A percentile compares a stretch with the other conserved stretches of the same genome.
These are phyloP conservation scores for Sabellastarte sp. DNA, from an alignment of 2,888 invertebrate genomes.

Conservation along the genomic window DNA sequence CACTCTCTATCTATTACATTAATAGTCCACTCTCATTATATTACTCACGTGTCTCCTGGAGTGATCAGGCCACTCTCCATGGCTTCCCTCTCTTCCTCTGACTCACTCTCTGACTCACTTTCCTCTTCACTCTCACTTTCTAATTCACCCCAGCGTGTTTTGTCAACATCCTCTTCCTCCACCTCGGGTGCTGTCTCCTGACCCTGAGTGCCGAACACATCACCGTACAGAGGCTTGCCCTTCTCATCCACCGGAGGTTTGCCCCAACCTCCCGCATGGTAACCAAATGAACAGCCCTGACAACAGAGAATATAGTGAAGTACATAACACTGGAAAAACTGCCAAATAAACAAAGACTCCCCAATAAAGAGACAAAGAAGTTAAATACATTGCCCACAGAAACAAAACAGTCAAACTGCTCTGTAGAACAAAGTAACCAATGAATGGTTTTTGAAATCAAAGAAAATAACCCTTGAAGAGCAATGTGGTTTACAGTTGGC, in stretches of 20 bases:
- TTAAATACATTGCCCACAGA: no score
- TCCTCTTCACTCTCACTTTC: conserved; percentile 80
- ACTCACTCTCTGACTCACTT: conserved; percentile 44
- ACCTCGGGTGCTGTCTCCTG: conserved; percentile 54
- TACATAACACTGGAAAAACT: no score
- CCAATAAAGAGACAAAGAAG: no score
- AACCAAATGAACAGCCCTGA: conserved; percentile 89
- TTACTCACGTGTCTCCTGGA: conserved; percentile 73
- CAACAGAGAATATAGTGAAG: no score
- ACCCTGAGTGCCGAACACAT: conserved; percentile 83
- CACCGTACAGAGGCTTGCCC: conserved; percentile 96
- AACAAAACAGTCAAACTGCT: no score
- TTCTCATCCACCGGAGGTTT: conserved; percentile 99
- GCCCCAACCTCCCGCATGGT: conserved; percentile 98
- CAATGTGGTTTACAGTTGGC: no score
- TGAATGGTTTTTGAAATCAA: no score
- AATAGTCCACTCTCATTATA: no score
- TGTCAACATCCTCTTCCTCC: conserved; percentile 86
- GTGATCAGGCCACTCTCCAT: conserved; percentile 79
- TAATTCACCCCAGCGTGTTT: conserved; percentile 94
- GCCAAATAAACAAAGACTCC: no score
- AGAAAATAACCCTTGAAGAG: no score
- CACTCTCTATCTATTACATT: no score
- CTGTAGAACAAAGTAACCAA: no score
- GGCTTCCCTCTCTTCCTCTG: conserved; percentile 61